Evolutionary conservation across 2,113 vertebrate species (phyloP).

Genomic region (Lathamus discolor): DNA sequence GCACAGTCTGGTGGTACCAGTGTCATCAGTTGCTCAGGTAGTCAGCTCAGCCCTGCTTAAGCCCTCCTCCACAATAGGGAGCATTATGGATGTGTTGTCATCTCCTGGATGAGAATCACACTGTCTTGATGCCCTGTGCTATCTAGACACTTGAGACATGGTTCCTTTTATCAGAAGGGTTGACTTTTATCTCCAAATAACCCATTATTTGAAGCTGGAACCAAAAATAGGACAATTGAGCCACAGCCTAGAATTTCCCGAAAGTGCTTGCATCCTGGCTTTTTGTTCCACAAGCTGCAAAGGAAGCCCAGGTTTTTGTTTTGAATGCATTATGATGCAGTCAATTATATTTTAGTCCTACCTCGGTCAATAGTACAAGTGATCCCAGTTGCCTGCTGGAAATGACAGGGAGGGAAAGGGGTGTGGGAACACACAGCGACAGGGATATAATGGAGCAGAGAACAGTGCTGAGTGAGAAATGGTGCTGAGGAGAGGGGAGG

Average conservation of each 20-base stretch:
- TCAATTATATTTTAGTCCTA: slow-evolving; percentile 27
- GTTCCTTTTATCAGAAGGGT: background rate
- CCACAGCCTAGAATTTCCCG: background rate
- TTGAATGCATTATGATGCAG: background rate
- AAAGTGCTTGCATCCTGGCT: background rate
- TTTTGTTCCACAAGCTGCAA: slow-evolving; percentile 12
- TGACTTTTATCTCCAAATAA: background rate
- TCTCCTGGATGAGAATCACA: background rate
- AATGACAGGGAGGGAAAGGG: slow-evolving; percentile 47
- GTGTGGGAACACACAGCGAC: background rate
- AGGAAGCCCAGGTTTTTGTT: slow-evolving; percentile 8
- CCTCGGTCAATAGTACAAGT: background rate
- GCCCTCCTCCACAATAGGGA: background rate
- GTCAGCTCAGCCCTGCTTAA: background rate
- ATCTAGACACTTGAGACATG: background rate
- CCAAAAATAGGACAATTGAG: background rate
- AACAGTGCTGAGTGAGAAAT: background rate
- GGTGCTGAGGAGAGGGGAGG: background rate
- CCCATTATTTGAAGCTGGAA: background rate
- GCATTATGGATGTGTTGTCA: background rate
- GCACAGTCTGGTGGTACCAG: background rate
- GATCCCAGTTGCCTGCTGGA: slow-evolving; percentile 18
- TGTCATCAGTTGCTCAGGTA: background rate
- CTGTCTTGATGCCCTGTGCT: background rate
- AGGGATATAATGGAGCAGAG: background rate